phyloP scores from a whole-genome alignment of 2,113 vertebrate genomes.

The Laticauda colubrina region DNA sequence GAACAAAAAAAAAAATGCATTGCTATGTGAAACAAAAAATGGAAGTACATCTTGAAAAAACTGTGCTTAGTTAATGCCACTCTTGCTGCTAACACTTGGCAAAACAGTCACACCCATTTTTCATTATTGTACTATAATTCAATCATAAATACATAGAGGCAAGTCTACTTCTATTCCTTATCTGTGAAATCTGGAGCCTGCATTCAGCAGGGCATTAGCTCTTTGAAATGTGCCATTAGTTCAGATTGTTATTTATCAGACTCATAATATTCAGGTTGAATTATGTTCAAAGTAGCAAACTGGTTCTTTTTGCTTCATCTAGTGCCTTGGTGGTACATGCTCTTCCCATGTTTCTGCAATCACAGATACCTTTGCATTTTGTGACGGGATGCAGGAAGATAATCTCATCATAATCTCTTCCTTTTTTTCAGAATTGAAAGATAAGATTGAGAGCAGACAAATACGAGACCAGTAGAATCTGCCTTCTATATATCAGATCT shows the following conservation, averaged over 20 bases:
- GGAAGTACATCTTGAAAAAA: slow-evolving; percentile 3
- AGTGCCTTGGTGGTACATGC: background rate
- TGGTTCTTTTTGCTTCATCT: background rate
- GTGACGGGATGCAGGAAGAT: background rate
- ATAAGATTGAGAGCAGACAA: background rate
- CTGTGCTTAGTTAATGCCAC: background rate
- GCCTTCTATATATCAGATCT: background rate
- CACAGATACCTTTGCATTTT: background rate
- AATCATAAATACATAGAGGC: background rate
- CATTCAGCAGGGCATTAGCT: background rate
- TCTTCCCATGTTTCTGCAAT: background rate
- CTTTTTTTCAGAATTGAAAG: background rate
- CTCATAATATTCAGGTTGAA: background rate
- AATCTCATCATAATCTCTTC: background rate
- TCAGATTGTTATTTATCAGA: background rate
- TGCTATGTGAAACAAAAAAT: background rate
- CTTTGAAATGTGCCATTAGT: background rate
- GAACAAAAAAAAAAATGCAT: background rate
- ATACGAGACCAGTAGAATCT: background rate
- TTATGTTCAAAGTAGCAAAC: background rate
- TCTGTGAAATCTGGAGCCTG: background rate
- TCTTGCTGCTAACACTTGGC: background rate
- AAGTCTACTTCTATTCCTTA: background rate
- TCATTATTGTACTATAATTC: background rate
- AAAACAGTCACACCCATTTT: background rate